phyloP scores from a whole-genome alignment of 2,113 vertebrate genomes.

The Nannospalax galili region DNA sequence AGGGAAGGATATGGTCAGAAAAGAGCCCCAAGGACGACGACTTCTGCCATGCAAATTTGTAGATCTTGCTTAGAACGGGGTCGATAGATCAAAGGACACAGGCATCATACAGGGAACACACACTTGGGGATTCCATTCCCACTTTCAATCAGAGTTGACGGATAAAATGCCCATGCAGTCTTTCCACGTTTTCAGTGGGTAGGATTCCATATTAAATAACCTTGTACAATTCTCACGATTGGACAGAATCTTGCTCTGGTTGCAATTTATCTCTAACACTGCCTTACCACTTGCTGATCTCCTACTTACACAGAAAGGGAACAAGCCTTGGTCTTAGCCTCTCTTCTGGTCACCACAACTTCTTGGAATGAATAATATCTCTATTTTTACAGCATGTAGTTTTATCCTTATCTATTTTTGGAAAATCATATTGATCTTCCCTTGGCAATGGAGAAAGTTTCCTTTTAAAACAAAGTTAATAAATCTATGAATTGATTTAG shows the following conservation, averaged over 20 bases:
- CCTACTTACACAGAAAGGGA: not conserved
- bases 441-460: constrained; percentile 30
- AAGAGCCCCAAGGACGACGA: fast-evolving
- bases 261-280: not conserved
- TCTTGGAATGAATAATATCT: not conserved
- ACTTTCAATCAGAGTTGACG: no score
- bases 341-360: not conserved
- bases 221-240: not conserved
- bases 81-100: not conserved
- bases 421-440: constrained; percentile 45
- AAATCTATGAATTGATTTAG: constrained; percentile 44
- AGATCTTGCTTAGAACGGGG: not conserved
- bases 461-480: constrained; percentile 62
- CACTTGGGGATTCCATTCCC: not conserved
- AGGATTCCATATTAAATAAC: fast-evolving
- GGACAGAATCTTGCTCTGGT: not conserved
- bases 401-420: constrained; percentile 46
- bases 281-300: not conserved
- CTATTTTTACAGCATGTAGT: not conserved
- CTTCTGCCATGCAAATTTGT: fast-evolving
- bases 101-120: not conserved
- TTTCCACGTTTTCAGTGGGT: fast-evolving
- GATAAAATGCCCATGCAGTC: no score
- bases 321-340: not conserved
- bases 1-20: not conserved